phyloP scores from a whole-genome alignment of 2,113 vertebrate species.

The Tricholaema leucomelas region DNA sequence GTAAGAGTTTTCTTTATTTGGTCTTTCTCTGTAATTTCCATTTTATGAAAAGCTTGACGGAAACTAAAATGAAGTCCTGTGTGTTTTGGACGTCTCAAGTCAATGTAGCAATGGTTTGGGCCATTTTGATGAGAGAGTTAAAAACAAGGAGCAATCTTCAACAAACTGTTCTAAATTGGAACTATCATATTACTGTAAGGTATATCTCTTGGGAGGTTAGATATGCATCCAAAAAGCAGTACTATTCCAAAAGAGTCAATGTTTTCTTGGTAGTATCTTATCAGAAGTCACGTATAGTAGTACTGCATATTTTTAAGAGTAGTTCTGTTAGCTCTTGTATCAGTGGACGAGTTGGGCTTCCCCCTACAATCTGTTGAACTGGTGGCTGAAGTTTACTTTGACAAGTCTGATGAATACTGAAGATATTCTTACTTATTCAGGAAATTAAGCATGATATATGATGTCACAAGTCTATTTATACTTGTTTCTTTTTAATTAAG shows the following conservation, averaged over 20 bases:
- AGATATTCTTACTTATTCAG: not conserved
- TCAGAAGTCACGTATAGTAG: not conserved
- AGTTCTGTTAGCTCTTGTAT: not conserved
- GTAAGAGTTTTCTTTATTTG: slow-evolving; percentile 70
- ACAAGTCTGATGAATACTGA: not conserved
- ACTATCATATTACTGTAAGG: not conserved
- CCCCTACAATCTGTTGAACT: not conserved
- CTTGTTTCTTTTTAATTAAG: not conserved
- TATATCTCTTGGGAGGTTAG: not conserved
- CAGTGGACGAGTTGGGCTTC: not conserved
- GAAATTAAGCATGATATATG: not conserved
- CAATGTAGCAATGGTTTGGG: not conserved
- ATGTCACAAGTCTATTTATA: not conserved
- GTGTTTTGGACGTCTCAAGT: not conserved
- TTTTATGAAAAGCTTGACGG: not conserved
- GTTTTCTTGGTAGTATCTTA: not conserved
- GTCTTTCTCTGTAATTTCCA: not conserved
- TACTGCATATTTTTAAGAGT: not conserved
- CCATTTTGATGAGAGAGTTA: not conserved
- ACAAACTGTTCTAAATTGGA: not conserved
- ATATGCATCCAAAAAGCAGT: not conserved
- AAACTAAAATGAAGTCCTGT: not conserved
- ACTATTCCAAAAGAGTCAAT: not conserved
- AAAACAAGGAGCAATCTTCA: not conserved
- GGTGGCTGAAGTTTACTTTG: not conserved